Base-by-base conservation (phyloP, 53 echinoderm and acorn worm genomes). In the Patiria pectinifera region DNA sequence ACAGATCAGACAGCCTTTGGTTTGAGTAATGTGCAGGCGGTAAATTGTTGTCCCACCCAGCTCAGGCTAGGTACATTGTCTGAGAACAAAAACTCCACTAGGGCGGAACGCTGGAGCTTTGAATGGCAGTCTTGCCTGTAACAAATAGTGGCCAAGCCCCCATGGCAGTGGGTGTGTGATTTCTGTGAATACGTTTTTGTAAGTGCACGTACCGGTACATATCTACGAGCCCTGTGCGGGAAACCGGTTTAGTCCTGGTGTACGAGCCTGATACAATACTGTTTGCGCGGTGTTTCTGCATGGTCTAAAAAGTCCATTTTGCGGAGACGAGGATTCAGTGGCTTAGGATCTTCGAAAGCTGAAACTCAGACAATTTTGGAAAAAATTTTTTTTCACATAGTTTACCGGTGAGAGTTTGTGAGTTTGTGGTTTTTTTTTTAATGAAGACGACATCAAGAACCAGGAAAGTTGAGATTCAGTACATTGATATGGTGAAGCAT, bases 401-500 rank as follows among this genome's bases (percentile, higher is more conserved):
- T 23, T 18, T n/a, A 70, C 21, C 22, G 74, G 24, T 35, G 35
- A 35, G 35, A 76, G 22, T 26, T 19, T 26, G 25, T 6, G 23
- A 25, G 77, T 5, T 26, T 21, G 6, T 76, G 4, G 43, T 48
- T 79, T 79, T 79, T n/a, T 59, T 60, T 84, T 66, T 14, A 26
- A 84, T 84, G 84, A 80, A 60, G 81, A 45, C 45, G 35, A 11
- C 11, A 72, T 10, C 23, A 11, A 43, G 21, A 46, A 81, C 4
- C 25, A 9, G 61, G 58, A 13, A 12, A 21, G 48, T 90, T n/a
- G 81, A 90, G 53, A 53, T 90, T 82, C 69, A 90, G 13, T 90
- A 80, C 46, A 46, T 90, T 45, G 90, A 90, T 45, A 69, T 90
- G 90, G 90, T 90, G 66, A 80, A 90, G 22, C 47, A 90, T 69